Evolutionary conservation across 2,113 vertebrate genomes (phyloP), one percentile per base, ranked within the genome.

Genomic region (Formicarius rufipectus): DNA sequence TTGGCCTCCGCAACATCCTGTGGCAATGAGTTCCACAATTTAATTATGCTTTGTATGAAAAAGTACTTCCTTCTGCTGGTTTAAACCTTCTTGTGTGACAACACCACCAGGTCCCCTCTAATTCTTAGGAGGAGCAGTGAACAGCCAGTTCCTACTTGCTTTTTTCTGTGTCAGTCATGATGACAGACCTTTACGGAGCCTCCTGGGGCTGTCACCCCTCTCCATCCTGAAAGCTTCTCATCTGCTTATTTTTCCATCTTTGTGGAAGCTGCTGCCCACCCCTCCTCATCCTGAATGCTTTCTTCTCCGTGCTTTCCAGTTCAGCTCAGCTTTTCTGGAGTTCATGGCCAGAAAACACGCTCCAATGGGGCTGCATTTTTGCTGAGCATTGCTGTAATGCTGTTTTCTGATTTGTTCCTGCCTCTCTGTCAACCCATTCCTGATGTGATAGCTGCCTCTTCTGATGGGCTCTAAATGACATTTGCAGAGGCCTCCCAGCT

Each of bases 1-100:
- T 25, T 95, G 95, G 94, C 91, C 86, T 96, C 89, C 35, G 7
- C 93, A 93, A 93, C 95, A 93, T 97, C 95, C 96, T 95, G 96
- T 97, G 92, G 95, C 95, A 92, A 80, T 24, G 94, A 90, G 82
- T 81, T 95, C 94, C 89, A 92, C 86, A 49, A 75, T 81, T 96
- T 96, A 96, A 93, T 93, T 95, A 92, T 78, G 91, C 89, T 95
- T 95, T 92, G 89, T 74, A 95, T 67, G 83, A 95, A 92, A 89
- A 93, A 93, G 50, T 78, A 80, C 83, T 95, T 97, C 91, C 95
- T 95, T 89, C 59, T 84, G 33, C 81, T 89, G 86, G 60, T 95
- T 93, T 92, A 89, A 96, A 86, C 47, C 78, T 71, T 62, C 85
- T 90, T 39, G 45, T 80, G 60, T 81, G 86, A 95, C 80, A 89